A percentile compares a stretch with the other conserved stretches of the same genome.
Evolutionary conservation across 2,888 invertebrate species (phyloP).

Genomic region (Clivina fossor): DNA sequence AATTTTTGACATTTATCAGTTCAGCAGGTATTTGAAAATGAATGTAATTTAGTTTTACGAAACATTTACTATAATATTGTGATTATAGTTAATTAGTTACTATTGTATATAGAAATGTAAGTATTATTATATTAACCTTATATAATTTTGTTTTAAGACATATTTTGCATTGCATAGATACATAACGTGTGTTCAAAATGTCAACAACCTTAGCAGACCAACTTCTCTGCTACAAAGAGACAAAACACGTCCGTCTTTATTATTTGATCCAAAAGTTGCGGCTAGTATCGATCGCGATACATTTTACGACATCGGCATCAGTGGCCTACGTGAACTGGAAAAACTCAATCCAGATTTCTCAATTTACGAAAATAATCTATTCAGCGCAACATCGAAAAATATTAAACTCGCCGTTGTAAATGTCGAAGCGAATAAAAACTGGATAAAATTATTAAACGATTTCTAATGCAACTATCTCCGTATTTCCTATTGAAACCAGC

Average conservation of each 20-base stretch:
- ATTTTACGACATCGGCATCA: slow-evolving; percentile 82
- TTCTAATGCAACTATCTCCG: slow-evolving; percentile 81
- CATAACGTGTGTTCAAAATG: no score
- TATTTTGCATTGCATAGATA: no score
- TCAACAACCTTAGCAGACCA: no score
- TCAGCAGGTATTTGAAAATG: no score
- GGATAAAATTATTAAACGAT: slow-evolving; percentile 73
- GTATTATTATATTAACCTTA: no score
- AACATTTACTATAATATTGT: no score
- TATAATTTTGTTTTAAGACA: no score
- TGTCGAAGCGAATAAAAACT: slow-evolving; percentile 74
- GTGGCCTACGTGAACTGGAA: slow-evolving; percentile 82
- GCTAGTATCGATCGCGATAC: slow-evolving; percentile 81
- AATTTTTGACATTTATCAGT: no score
- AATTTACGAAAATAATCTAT: slow-evolving; percentile 74
- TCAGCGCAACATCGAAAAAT: slow-evolving; percentile 72
- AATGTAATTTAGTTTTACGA: no score
- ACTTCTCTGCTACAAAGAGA: slow-evolving; percentile 66
- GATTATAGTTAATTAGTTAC: no score
- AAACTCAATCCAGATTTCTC: slow-evolving; percentile 71
- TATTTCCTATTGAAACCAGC: slow-evolving; percentile 83
- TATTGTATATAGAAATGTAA: no score
- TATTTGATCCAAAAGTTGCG: slow-evolving; percentile 90
- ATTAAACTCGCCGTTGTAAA: slow-evolving; percentile 81
- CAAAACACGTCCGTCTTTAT: slow-evolving; percentile 74